Base-by-base conservation (phyloP, 2,113 vertebrate species). In the Haemorhous mexicanus region DNA sequence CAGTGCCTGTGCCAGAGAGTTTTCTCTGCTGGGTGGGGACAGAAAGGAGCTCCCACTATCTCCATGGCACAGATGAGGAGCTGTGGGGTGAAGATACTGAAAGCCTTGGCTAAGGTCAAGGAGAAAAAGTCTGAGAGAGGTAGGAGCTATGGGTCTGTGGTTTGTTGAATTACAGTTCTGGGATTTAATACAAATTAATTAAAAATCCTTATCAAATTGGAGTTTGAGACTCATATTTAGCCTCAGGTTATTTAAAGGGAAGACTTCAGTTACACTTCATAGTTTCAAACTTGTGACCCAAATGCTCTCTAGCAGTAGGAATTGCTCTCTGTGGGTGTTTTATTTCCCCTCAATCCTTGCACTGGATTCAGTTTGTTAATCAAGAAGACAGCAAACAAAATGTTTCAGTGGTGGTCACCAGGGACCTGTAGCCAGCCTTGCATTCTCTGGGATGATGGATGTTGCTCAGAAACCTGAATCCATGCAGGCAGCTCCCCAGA, bases 361-460 rank as follows among this genome's bases (percentile, higher is more conserved):
- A 28, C 33, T 86, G 72, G 53, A 41, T 88, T 84, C 55, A 41
- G 59, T 89, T 92, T 72, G 52, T 84, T 96, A 55, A 92, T 85
- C 89, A 92, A 89, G 76, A 63, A 56, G 76, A 70, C 59, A 73
- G 72, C 77, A 84, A 89, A 70, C 80, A 70, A 50, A 94, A 89
- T 52, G 33, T 52, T 84, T 89, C 55, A 46, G 3, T 81, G 93
- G 84, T 88, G 72, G 75, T 85, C 89, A 53, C 59, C 46, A 53
- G 66, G 50, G 69, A n/a, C 72, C 80, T 91, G 59, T 76, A 86
- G 83, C 91, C 83, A 90, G 66, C 0, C 0, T 81, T 73, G 59
- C 26, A 5, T 39, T 19, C 37, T 41, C 76, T 84, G 4, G 2
- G 56, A 39, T 85, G 91, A 75, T 90, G 58, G 47, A 75, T 79